A percentile compares a stretch with the other conserved stretches of the same genome.
phyloP scores from a whole-genome alignment of 2,888 invertebrate genomes.

The Aphidoletes aphidimyza region DNA sequence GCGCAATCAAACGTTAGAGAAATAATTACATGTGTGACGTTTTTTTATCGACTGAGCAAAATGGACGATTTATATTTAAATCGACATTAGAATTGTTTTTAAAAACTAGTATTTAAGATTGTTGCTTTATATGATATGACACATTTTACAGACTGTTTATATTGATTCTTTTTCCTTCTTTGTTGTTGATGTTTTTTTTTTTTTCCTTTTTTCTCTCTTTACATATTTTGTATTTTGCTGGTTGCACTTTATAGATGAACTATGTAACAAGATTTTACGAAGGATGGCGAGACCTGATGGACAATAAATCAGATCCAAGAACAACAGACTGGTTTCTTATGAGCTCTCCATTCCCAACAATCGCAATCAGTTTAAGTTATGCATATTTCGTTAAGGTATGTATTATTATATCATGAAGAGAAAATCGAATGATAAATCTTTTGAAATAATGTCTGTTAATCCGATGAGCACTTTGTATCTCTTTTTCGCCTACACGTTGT shows the following conservation, averaged over 20 bases:
- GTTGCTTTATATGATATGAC: not conserved
- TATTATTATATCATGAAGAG: not conserved
- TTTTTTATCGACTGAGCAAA: not conserved
- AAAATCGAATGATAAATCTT: not conserved
- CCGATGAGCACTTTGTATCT: not conserved
- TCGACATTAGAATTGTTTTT: not conserved
- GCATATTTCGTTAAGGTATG: conserved; percentile 77
- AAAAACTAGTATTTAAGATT: conserved; percentile 1
- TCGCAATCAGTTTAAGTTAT: conserved; percentile 79
- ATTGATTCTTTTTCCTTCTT: not conserved
- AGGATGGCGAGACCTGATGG: conserved; percentile 76
- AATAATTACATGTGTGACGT: not conserved
- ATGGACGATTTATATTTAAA: conserved; percentile 29
- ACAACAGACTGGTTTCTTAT: conserved; percentile 84
- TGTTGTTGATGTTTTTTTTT: not conserved
- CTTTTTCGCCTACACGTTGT: too few species aligned
- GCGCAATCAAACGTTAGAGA: not conserved
- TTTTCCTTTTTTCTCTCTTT: not conserved
- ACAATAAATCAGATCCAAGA: conserved; percentile 85
- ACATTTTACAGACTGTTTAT: not conserved
- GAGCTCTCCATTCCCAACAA: conserved; percentile 83
- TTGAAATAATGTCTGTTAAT: not conserved
- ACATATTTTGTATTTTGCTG: conserved; percentile 53
- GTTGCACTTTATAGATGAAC: conserved; percentile 63
- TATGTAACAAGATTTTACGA: conserved; percentile 64